Conservation (phyloP, 2,888 invertebrate species). For the Ornithoptera priamus region DNA sequence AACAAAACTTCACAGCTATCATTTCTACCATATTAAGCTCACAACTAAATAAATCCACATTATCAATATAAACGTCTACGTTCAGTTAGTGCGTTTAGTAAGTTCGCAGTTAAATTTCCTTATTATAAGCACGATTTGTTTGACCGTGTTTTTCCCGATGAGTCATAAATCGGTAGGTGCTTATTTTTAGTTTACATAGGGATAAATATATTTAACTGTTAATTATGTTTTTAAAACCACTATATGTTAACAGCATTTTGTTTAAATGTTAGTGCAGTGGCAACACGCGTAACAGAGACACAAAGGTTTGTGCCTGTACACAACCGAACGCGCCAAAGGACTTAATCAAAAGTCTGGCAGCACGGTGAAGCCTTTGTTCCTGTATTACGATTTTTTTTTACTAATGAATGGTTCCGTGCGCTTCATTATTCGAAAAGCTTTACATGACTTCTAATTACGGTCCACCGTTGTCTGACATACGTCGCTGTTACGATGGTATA, state of each 20-base stretch:
- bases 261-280: not conserved
- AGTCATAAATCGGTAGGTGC: not conserved
- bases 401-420: conserved; percentile 7
- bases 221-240: not conserved
- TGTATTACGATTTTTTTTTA: conserved; percentile 13
- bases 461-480: not conserved
- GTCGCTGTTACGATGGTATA: not conserved
- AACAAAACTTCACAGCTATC: too few relatives aligned
- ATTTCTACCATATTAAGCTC: too few relatives aligned
- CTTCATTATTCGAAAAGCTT: conserved; percentile 20
- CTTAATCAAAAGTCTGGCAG: conserved; percentile 23
- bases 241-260: not conserved
- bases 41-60: too few relatives aligned
- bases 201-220: not conserved
- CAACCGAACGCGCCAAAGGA: conserved; percentile 22
- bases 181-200: not conserved
- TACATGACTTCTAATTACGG: conserved; percentile 2
- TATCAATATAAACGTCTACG: too few relatives aligned
- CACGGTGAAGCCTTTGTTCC: conserved; percentile 11
- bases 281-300: not conserved
- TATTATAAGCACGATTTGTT: not conserved
- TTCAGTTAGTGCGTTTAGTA: too few relatives aligned
- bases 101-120: not conserved
- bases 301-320: not conserved
- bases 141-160: not conserved